Evolutionary conservation across 64 coral and sea anemone genomes (phyloP).

Genomic region (Pocillopora verrucosa): DNA sequence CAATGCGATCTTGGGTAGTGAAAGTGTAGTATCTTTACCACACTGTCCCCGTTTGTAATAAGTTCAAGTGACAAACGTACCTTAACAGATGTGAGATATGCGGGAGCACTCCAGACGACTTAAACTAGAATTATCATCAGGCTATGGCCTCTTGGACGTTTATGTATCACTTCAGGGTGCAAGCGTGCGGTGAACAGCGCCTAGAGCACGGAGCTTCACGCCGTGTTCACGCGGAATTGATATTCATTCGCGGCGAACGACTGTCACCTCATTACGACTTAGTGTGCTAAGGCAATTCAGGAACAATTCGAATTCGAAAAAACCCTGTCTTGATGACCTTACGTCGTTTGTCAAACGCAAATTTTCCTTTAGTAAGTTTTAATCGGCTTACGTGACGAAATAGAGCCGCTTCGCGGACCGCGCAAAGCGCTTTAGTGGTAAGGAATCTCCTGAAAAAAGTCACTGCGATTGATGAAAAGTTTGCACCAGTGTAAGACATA

Average conservation of each 20-base stretch:
- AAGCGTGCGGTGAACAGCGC: background rate
- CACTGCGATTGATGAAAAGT: background rate
- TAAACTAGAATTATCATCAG: background rate
- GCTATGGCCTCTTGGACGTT: background rate
- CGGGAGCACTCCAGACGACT: conserved; percentile 19
- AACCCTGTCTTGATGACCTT: conserved; percentile 15
- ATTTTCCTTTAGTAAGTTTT: background rate
- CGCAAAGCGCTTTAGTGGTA: background rate
- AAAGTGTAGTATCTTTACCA: background rate
- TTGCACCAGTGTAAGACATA: background rate
- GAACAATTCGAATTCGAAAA: conserved; percentile 2
- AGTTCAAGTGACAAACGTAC: conserved; percentile 10
- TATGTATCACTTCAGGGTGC: background rate
- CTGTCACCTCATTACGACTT: conserved; percentile 25
- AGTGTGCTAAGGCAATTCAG: background rate
- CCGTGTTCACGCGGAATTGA: background rate
- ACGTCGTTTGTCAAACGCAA: conserved; percentile 7
- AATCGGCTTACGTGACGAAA: conserved; percentile 43
- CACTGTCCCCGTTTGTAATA: background rate
- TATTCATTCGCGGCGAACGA: conserved; percentile 12
- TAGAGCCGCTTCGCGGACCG: background rate
- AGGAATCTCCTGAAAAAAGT: background rate
- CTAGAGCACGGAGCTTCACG: background rate
- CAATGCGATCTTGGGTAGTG: background rate
- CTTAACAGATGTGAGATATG: conserved; percentile 16